A percentile compares a stretch with the other conserved stretches of the same genome.
phyloP scores from a whole-genome alignment of 2,888 invertebrate species.

The Drosophila prolongata region DNA sequence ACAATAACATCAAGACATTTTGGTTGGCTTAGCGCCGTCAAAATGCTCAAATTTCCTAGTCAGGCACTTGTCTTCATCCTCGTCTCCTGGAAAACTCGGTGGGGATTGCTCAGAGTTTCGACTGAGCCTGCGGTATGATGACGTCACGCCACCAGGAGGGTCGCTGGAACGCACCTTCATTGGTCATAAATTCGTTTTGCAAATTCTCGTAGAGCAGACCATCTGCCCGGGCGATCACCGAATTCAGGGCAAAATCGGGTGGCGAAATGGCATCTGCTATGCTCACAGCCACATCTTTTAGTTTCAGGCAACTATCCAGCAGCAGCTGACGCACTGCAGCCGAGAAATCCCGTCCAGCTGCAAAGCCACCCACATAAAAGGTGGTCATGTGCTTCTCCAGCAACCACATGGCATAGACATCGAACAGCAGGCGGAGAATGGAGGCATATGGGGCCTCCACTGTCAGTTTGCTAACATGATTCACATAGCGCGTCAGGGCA shows the following conservation, averaged over 20 bases:
- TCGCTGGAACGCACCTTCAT: constrained; percentile 88
- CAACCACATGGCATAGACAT: constrained; percentile 86
- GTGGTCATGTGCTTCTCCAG: constrained; percentile 90
- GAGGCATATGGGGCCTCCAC: constrained; percentile 79
- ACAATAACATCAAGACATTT: constrained; percentile 42
- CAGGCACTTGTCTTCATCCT: constrained; percentile 60
- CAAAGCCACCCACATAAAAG: constrained; percentile 88
- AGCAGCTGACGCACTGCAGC: constrained; percentile 88
- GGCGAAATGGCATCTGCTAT: constrained; percentile 95
- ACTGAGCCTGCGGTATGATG: constrained; percentile 79
- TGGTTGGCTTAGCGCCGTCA: background rate
- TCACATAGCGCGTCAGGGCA: constrained; percentile 84
- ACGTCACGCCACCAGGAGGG: constrained; percentile 91
- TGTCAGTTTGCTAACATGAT: constrained; percentile 80
- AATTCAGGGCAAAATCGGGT: constrained; percentile 95
- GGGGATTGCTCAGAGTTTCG: constrained; percentile 71
- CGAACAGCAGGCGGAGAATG: constrained; percentile 85
- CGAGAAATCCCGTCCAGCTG: constrained; percentile 86
- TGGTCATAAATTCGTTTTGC: constrained; percentile 89
- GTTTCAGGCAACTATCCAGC: constrained; percentile 87
- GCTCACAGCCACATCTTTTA: constrained; percentile 91
- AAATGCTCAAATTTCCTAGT: constrained; percentile 8
- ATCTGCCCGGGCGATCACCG: constrained; percentile 93
- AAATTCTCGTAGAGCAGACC: constrained; percentile 89
- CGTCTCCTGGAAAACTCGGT: background rate